Percentiles rank a stretch among this genome's conserved stretches.
Conservation (phyloP, 2,113 vertebrate genomes). For the Leuciscus idus region DNA sequence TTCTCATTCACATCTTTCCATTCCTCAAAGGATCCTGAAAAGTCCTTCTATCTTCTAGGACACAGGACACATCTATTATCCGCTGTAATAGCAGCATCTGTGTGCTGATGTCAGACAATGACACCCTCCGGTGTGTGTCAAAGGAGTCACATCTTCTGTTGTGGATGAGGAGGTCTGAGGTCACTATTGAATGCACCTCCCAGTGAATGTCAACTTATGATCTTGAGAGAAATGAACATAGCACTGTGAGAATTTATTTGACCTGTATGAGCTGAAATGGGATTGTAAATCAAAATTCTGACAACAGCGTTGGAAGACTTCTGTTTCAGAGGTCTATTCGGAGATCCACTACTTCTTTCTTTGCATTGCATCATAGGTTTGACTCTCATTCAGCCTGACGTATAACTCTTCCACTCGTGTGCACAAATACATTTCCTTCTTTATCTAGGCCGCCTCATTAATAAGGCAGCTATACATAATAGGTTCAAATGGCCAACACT, state of each 20-base stretch:
- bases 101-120: background rate
- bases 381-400: conserved; percentile 17
- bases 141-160: background rate
- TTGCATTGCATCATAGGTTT: conserved; percentile 36
- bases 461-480: background rate
- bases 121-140: background rate
- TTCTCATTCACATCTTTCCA: too few species aligned
- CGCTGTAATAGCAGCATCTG: background rate
- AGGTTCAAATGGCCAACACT: conserved; percentile 9
- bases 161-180: background rate
- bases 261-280: background rate
- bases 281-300: background rate
- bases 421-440: background rate
- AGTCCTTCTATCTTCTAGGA: background rate
- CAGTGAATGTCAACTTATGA: background rate
- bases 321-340: background rate
- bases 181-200: background rate
- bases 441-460: conserved; percentile 17
- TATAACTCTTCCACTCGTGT: background rate
- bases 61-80: background rate
- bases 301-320: background rate
- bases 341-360: conserved; percentile 22
- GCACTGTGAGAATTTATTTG: background rate
- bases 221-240: background rate
- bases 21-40: too few species aligned